Evolutionary conservation across 2,113 vertebrate species (phyloP).

Genomic region (Zosterops pallidus): DNA sequence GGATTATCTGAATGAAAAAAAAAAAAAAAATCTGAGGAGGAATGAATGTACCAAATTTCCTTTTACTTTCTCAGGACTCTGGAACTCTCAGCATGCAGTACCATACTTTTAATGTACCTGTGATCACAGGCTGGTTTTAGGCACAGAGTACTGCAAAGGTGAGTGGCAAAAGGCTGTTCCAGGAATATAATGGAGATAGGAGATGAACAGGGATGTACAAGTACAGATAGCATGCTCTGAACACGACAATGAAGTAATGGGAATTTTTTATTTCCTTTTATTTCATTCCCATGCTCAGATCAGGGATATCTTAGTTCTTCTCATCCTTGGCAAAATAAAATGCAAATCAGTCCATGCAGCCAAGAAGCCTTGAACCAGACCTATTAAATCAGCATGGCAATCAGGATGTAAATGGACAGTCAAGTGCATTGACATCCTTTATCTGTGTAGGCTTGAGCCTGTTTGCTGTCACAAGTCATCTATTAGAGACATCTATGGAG

Average conservation of each 20-base stretch:
- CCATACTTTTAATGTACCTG: neutral
- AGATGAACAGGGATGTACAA: neutral
- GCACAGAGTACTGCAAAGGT: neutral
- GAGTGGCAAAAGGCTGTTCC: neutral
- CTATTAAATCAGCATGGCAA: neutral
- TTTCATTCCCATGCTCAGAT: neutral
- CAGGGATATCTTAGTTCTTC: neutral
- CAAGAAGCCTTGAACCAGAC: neutral
- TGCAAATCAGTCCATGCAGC: neutral
- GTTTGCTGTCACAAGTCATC: neutral
- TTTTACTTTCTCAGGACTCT: neutral
- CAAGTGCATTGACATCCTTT: neutral
- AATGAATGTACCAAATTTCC: neutral
- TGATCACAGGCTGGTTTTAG: neutral
- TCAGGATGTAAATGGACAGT: neutral
- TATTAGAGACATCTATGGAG: neutral
- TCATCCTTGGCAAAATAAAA: neutral
- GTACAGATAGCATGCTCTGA: neutral
- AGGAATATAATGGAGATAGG: neutral
- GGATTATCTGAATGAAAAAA: neutral
- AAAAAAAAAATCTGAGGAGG: neutral
- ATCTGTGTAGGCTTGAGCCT: neutral
- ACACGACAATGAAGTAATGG: too few species aligned
- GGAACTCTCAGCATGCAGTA: neutral
- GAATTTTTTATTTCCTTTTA: neutral